These are phyloP conservation scores for Rhizomys pruinosus DNA, from an alignment of 2,113 vertebrate species.

Conservation along the genomic window DNA sequence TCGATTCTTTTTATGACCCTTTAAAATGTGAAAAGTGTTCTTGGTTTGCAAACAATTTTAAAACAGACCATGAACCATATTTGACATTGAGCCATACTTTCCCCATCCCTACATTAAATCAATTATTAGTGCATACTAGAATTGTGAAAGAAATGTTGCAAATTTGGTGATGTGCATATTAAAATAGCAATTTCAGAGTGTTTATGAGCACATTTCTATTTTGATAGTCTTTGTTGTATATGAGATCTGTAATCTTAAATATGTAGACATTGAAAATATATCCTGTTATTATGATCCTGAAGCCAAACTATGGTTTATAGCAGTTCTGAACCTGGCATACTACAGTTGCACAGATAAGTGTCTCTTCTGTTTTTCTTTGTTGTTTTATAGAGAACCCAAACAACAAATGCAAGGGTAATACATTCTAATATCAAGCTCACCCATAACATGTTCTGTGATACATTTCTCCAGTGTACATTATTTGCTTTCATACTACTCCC, in stretches of 20 bases:
- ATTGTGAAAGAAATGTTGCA: slow-evolving; percentile 41
- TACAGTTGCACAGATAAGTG: not conserved
- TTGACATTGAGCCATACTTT: not conserved
- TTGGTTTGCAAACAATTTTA: not conserved
- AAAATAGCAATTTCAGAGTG: not conserved
- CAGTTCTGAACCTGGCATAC: slow-evolving; percentile 56
- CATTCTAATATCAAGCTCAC: slow-evolving; percentile 62
- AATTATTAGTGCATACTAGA: not conserved
- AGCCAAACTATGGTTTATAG: slow-evolving; percentile 51
- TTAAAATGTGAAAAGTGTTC: slow-evolving; percentile 18
- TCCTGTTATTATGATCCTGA: slow-evolving; percentile 10
- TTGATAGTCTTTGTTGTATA: slow-evolving; percentile 20
- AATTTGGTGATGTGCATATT: not conserved
- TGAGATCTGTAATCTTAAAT: slow-evolving; percentile 4
- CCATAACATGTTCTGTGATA: slow-evolving; percentile 61
- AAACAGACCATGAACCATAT: slow-evolving; percentile 1
- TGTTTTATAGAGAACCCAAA: slow-evolving; percentile 30
- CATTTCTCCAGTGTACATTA: slow-evolving; percentile 61
- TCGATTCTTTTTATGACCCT: not conserved
- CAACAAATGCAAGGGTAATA: slow-evolving; percentile 30
- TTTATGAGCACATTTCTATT: slow-evolving; percentile 3
- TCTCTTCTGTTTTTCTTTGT: slow-evolving; percentile 3
- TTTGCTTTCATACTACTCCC: slow-evolving; percentile 66
- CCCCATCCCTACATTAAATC: not conserved
- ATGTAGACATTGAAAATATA: slow-evolving; percentile 8